Conservation (phyloP, 2,888 invertebrate genomes). For the Copidosoma aretas region DNA sequence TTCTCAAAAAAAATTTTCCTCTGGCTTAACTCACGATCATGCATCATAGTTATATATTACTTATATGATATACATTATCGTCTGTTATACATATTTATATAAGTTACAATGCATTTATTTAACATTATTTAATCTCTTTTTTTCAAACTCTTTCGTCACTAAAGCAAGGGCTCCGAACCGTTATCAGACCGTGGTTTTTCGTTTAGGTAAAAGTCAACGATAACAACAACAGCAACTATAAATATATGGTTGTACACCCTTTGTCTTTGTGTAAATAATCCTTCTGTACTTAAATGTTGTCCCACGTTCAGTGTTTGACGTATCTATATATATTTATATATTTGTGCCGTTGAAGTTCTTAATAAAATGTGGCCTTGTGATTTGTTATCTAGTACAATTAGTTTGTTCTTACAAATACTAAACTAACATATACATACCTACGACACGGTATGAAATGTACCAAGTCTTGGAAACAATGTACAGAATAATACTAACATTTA, state of each 20-base stretch:
- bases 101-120: slow-evolving; percentile 24
- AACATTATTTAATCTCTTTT: slow-evolving; percentile 19
- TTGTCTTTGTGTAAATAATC: slow-evolving; percentile 21
- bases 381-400: slow-evolving; percentile 1
- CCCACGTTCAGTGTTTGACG: slow-evolving; percentile 14
- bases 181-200: slow-evolving; percentile 60
- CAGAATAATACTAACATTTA: slow-evolving; percentile 12
- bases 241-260: slow-evolving; percentile 13
- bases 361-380: background rate
- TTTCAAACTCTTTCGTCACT: slow-evolving; percentile 24
- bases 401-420: slow-evolving; percentile 9
- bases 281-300: slow-evolving; percentile 38
- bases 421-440: no score
- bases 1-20: slow-evolving; percentile 13
- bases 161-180: slow-evolving; percentile 61
- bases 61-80: no score
- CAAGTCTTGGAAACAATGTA: slow-evolving; percentile 2
- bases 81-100: slow-evolving; percentile 17
- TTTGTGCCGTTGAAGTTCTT: background rate
- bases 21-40: slow-evolving; percentile 30
- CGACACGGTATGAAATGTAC: slow-evolving; percentile 6
- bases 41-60: no score
- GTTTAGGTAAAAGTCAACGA: slow-evolving; percentile 58
- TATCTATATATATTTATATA: background rate
- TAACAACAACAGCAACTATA: background rate